These are phyloP conservation scores for Drosophila melanica DNA, from an alignment of 1,140 invertebrate genomes.

Conservation along the genomic window DNA sequence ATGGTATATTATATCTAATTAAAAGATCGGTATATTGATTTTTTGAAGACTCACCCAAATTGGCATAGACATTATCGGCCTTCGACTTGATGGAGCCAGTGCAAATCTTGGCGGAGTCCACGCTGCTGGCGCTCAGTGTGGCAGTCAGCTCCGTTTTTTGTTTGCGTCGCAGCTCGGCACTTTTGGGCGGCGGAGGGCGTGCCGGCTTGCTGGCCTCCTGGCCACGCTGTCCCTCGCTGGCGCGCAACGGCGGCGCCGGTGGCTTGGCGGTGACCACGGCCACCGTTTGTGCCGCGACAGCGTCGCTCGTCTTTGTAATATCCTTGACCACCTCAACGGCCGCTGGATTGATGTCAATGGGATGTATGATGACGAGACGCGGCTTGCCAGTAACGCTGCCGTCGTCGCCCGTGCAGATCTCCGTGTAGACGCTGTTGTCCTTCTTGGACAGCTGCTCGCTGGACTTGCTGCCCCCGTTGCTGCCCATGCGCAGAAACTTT, in stretches of 20 bases:
- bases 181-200: conserved; percentile 89
- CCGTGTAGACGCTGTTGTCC: conserved; percentile 76
- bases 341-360: conserved; percentile 91
- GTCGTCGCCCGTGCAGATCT: conserved; percentile 76
- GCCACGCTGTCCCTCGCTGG: conserved; percentile 78
- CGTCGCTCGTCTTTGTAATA: conserved; percentile 83
- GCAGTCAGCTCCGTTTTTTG: conserved; percentile 84
- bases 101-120: conserved; percentile 47
- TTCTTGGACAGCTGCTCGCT: conserved; percentile 69
- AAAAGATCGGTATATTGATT: too few species aligned
- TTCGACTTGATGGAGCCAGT: conserved; percentile 83
- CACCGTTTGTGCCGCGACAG: conserved; percentile 77
- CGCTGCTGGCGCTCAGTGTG: conserved; percentile 63
- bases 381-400: conserved; percentile 85
- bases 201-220: conserved; percentile 87
- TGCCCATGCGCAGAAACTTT: conserved; percentile 91
- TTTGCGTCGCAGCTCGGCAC: conserved; percentile 86
- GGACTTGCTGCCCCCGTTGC: conserved; percentile 82
- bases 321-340: conserved; percentile 90
- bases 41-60: conserved; percentile 85
- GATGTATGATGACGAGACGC: conserved; percentile 93
- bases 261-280: conserved; percentile 85
- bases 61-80: conserved; percentile 90
- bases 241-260: conserved; percentile 84
- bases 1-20: too few species aligned